Base-by-base conservation (phyloP, 2,797 vertebrate genomes). In the Bradypodion pumilum region DNA sequence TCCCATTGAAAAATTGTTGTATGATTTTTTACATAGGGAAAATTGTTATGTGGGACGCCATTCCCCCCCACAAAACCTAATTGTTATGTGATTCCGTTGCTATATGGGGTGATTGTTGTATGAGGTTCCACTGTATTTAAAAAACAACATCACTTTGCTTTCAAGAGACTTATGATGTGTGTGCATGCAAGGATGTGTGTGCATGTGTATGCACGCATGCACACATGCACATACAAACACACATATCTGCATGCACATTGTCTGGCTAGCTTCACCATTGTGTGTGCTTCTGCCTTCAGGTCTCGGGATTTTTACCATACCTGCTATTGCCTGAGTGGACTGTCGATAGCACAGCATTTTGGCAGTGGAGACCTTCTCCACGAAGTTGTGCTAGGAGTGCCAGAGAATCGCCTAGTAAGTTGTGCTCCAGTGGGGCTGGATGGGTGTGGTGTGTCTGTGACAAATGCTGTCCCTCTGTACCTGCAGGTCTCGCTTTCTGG, bases 251-350 rank as follows among this genome's bases (percentile, higher is more conserved):
- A 65, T 16, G 37, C 66, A 40, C 15, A 29, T 60, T 78, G 42
- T 60, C 35, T 76, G 49, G 49, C 21, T 84, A 52, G 15, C 23
- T 23, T 68, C 63, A 75, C 1, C 35, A 1, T 68, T 49, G 32
- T 62, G 35, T 78, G 37, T 74, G 60, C 29, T 80, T 44, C 40
- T 37, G 12, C 56, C 35, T 16, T n/a, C 91, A 99, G 98, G 89
- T 98, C 98, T 5, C 97, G 98, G 88, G 98, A 99, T 91, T 99
- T 99, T 89, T 99, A 99, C 95, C 98, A 99, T 95, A 99, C 98
- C 1, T 99, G 98, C 92, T 99, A 99, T 94, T 99, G 98, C 94
- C 94, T 99, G 91, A 99, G 98, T 0, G 98, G 98, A 7, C 95
- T 99, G 83, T 98, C 98, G 42, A 87, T 99, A 56, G 98, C 98